Evolutionary conservation across 1,140 invertebrate species (phyloP).

Genomic region (Aricia agestis): DNA sequence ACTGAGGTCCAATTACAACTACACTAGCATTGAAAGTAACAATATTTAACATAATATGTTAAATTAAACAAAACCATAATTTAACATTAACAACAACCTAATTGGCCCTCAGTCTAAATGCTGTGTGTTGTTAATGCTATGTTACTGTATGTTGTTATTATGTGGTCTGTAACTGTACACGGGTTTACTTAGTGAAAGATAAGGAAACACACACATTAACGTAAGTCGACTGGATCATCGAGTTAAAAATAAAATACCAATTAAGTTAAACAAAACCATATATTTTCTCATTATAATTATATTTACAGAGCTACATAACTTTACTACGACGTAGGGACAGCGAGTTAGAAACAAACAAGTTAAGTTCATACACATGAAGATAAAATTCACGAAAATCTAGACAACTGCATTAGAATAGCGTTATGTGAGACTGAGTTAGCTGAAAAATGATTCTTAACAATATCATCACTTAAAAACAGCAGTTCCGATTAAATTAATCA

Average conservation of each 20-base stretch:
- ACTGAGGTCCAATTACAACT: too few species aligned
- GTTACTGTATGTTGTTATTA: too few species aligned
- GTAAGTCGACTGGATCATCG: too few species aligned
- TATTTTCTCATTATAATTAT: slow-evolving; percentile 16
- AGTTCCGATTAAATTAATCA: not conserved
- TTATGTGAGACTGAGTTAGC: not conserved
- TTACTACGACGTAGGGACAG: not conserved
- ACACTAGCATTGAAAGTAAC: too few species aligned
- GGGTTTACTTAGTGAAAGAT: too few species aligned
- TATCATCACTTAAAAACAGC: not conserved
- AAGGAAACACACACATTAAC: too few species aligned
- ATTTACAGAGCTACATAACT: slow-evolving; percentile 8
- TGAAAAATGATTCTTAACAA: not conserved
- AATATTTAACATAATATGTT: too few species aligned
- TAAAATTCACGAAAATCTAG: not conserved
- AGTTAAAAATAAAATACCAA: slow-evolving; percentile 1
- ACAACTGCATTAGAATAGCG: not conserved
- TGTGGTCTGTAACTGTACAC: too few species aligned
- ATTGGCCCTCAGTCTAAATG: too few species aligned
- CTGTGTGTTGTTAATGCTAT: too few species aligned
- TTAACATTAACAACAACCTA: too few species aligned
- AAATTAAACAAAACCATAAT: too few species aligned
- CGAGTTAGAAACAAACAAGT: not conserved
- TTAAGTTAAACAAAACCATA: slow-evolving; percentile 15
- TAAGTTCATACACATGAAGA: not conserved